These are phyloP conservation scores for Neopelma chrysocephalum DNA, from an alignment of 2,797 vertebrate genomes.

Conservation along the genomic window DNA sequence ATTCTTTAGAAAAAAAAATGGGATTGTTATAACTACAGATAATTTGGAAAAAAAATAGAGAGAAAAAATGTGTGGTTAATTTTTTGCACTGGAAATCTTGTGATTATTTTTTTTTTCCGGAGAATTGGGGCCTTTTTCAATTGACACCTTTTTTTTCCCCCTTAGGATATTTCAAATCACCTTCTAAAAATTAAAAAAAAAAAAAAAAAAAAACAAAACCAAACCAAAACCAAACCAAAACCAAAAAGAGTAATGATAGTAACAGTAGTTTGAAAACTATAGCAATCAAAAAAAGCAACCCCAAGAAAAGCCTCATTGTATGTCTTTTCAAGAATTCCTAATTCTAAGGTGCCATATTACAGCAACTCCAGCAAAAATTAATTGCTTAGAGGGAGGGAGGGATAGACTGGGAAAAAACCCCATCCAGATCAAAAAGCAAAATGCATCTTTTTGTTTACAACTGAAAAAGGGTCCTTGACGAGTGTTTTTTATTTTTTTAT, in stretches of 20 bases:
- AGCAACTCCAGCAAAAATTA: slow-evolving; percentile 72
- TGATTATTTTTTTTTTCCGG: slow-evolving; percentile 78
- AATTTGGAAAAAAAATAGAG: slow-evolving; percentile 67
- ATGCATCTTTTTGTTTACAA: slow-evolving; percentile 82
- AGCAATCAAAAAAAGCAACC: slow-evolving; percentile 65
- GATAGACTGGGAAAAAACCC: slow-evolving; percentile 54
- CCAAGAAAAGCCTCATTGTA: slow-evolving; percentile 73
- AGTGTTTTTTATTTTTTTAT: slow-evolving; percentile 82
- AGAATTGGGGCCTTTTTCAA: slow-evolving; percentile 86
- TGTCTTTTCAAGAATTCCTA: slow-evolving; percentile 71
- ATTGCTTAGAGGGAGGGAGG: slow-evolving; percentile 50
- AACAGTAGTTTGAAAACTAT: slow-evolving; percentile 63
- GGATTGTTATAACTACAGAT: slow-evolving; percentile 73
- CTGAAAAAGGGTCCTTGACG: slow-evolving; percentile 86
- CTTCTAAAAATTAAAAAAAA: slow-evolving; percentile 57
- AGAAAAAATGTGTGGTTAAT: slow-evolving; percentile 76
- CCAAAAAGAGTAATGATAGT: slow-evolving; percentile 59
- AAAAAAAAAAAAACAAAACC: background rate
- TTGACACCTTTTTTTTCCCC: slow-evolving; percentile 76
- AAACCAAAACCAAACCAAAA: background rate
- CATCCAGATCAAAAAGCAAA: slow-evolving; percentile 74
- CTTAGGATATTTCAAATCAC: slow-evolving; percentile 75
- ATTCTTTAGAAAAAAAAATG: slow-evolving; percentile 65
- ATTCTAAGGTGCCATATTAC: slow-evolving; percentile 75
- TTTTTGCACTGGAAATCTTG: slow-evolving; percentile 82